Base-by-base conservation (phyloP, 2,797 vertebrate species). In the Muscicapa comitata region DNA sequence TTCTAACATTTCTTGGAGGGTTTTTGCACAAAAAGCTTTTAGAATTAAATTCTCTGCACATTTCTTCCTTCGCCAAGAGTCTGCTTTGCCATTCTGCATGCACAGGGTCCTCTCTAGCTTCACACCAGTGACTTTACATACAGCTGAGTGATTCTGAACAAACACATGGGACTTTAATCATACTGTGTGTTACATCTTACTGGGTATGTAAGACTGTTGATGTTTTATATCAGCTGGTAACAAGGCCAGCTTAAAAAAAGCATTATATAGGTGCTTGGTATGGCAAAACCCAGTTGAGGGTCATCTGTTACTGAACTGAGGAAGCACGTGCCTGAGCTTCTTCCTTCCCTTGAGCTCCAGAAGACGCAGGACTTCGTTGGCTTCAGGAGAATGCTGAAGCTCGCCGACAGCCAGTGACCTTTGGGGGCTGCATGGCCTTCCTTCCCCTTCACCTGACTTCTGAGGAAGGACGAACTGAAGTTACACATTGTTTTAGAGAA, bases 351-450 rank as follows among this genome's bases (percentile, higher is more conserved):
- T 7, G 37, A 76, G 7, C 21, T 70, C 37, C 75, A 59, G 25
- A 50, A 65, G 29, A 48, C 0, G 0, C 17, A 45, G 13, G 37
- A n/a, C 13, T 47, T 18, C 0, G 14, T 0, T 1, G 33, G 31
- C 29, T 85, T 66, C 31, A 3, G 1, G 31, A 54, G 15, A 75
- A 40, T 2, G 5, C 14, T 15, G 7, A 67, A 65, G 26, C 65
- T 71, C 35, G 57, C 14, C 31, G 6, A 29, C 1, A 20, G 33
- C 38, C 0, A 1, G 18, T 17, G 37, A 57, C n/a, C 16, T 75
- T 5, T 1, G 5, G 16, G 7, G 18, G 20, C n/a, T 11, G 7
- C 0, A 1, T 3, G 4, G 16, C 35, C 42, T 33, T 93, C 61
- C 13, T 68, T 26, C 21, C 21, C 7, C 24, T 42, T 18, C 85